Conservation (phyloP, 2,797 vertebrate genomes). For the Brotula barbata region DNA sequence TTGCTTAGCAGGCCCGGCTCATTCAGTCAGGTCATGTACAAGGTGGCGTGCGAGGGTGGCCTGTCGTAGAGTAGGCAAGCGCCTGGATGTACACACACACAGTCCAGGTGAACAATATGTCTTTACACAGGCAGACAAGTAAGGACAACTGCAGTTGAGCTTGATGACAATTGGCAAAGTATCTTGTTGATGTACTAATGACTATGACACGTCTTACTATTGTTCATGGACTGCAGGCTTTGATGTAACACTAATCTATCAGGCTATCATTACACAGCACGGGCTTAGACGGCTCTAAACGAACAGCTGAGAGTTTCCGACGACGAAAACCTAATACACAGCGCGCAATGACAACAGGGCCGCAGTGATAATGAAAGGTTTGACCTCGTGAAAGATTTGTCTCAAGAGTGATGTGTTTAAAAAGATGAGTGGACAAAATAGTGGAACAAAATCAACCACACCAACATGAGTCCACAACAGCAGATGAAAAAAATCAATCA, state of each 20-base stretch:
- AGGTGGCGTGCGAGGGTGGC: constrained; percentile 30
- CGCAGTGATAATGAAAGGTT: not conserved
- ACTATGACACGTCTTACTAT: constrained; percentile 9
- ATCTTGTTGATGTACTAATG: constrained; percentile 1
- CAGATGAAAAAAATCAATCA: no score
- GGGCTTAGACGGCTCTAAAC: not conserved
- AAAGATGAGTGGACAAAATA: no score
- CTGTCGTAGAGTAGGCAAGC: constrained; percentile 11
- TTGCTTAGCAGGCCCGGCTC: constrained; percentile 31
- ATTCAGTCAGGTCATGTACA: constrained; percentile 33
- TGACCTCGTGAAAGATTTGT: no score
- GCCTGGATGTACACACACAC: constrained; percentile 16
- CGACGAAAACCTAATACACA: not conserved
- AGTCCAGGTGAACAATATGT: constrained; percentile 14
- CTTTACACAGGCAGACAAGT: constrained; percentile 13
- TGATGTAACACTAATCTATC: constrained; percentile 9
- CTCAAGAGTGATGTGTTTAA: no score
- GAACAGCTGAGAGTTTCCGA: not conserved
- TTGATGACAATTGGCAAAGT: constrained; percentile 25
- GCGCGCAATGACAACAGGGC: not conserved
- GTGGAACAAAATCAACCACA: no score
- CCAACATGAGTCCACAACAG: no score
- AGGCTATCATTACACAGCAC: constrained; percentile 10
- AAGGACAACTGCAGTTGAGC: constrained; percentile 31
- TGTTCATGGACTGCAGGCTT: constrained; percentile 3